Percentiles rank a stretch among this genome's conserved stretches.
Conservation (phyloP, 2,888 invertebrate species). For the Melinaea marsaeus region DNA sequence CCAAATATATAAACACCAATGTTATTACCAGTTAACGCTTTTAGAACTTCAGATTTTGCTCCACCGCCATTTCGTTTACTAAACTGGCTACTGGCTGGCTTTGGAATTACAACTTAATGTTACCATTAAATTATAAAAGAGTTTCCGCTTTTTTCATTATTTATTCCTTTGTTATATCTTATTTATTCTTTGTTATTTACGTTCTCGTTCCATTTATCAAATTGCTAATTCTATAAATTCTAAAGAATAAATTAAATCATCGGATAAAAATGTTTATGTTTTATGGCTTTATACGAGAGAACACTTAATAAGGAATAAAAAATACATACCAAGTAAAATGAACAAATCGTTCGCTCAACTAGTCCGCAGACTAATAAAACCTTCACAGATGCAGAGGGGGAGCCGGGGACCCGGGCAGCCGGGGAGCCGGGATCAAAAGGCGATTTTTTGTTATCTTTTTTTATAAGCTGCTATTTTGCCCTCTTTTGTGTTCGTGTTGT, state of each 20-base stretch:
- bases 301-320: constrained; percentile 32
- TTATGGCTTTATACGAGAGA: not conserved
- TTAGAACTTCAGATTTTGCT: constrained; percentile 27
- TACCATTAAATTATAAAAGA: constrained; percentile 13
- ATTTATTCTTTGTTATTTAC: too few species aligned
- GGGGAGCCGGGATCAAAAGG: constrained; percentile 72
- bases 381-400: constrained; percentile 69
- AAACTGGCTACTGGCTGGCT: constrained; percentile 13
- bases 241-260: too few species aligned
- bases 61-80: constrained; percentile 26
- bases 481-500: constrained; percentile 76
- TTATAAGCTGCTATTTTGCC: constrained; percentile 73
- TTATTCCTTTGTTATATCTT: too few species aligned
- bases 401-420: constrained; percentile 64
- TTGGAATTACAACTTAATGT: constrained; percentile 15
- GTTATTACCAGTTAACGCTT: constrained; percentile 35
- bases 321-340: constrained; percentile 37
- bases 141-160: constrained; percentile 9
- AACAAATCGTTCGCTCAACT: constrained; percentile 55
- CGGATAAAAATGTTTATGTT: not conserved
- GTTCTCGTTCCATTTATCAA: constrained; percentile 5
- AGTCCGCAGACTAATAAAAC: constrained; percentile 71
- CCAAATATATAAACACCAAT: constrained; percentile 37
- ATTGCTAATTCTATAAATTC: not conserved
- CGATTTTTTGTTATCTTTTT: constrained; percentile 70